Percentiles rank a stretch among this genome's conserved stretches.
Conservation (phyloP, 2,113 vertebrate genomes). For the Phylloscopus whistleri region DNA sequence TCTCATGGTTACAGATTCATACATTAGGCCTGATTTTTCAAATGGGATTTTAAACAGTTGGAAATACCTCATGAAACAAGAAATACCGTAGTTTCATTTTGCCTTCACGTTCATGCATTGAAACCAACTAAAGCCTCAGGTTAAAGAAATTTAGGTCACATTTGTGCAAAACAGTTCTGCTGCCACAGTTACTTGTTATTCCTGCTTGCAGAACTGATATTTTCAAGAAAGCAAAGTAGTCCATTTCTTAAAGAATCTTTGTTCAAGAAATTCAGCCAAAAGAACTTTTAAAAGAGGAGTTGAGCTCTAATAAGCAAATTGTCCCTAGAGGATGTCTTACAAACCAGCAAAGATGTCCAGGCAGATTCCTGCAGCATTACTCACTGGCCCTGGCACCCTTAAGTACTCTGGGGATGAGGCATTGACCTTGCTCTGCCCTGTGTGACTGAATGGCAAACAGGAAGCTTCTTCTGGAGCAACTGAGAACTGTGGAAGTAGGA, state of each 20-base stretch:
- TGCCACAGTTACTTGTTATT: not conserved
- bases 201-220: slow-evolving; percentile 11
- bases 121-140: slow-evolving; percentile 4
- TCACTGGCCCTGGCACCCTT: not conserved
- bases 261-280: not conserved
- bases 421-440: not conserved
- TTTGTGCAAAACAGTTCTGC: slow-evolving; percentile 15
- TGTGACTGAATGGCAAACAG: not conserved
- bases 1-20: not conserved
- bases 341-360: not conserved
- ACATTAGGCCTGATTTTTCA: not conserved
- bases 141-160: slow-evolving; percentile 52
- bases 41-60: not conserved
- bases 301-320: not conserved
- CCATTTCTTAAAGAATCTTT: not conserved
- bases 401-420: not conserved
- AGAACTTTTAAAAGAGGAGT: not conserved
- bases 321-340: not conserved
- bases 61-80: not conserved
- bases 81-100: not conserved
- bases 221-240: slow-evolving; percentile 12
- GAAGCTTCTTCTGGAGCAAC: not conserved
- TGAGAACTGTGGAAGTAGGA: not conserved
- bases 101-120: not conserved
- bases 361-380: not conserved